phyloP scores from a whole-genome alignment of 2,888 invertebrate genomes.

The Phengaris alcon region DNA sequence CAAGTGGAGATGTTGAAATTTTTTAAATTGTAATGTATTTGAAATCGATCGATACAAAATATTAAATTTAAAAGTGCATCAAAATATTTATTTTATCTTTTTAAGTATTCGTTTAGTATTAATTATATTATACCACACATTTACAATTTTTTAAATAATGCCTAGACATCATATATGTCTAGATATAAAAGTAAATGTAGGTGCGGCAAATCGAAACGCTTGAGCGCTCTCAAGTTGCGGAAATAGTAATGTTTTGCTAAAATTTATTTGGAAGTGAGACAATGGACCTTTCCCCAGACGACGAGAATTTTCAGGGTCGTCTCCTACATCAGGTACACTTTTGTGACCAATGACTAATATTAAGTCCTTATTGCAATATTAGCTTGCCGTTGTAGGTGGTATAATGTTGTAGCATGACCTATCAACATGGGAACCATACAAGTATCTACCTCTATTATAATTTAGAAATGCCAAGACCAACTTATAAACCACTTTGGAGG shows the following conservation, averaged over 20 bases:
- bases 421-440: too few species aligned
- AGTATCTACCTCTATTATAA: too few species aligned
- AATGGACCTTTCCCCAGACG: slow-evolving; percentile 87
- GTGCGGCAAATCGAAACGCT: slow-evolving; percentile 53
- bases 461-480: too few species aligned
- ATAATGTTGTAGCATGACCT: background rate
- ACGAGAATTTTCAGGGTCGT: slow-evolving; percentile 88
- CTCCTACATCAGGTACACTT: slow-evolving; percentile 84
- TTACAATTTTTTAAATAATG: background rate
- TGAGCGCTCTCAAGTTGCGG: slow-evolving; percentile 55
- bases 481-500: too few species aligned
- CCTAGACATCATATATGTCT: slow-evolving; percentile 29
- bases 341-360: background rate
- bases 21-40: slow-evolving; percentile 7
- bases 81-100: background rate
- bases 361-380: too few species aligned
- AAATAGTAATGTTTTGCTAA: slow-evolving; percentile 47
- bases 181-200: slow-evolving; percentile 30
- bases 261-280: slow-evolving; percentile 47
- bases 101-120: background rate
- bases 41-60: slow-evolving; percentile 29
- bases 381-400: background rate
- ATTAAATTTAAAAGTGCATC: background rate
- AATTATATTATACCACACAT: background rate
- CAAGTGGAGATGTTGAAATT: slow-evolving; percentile 16